A percentile compares a stretch with the other conserved stretches of the same genome.
phyloP scores from a whole-genome alignment of 2,888 invertebrate genomes.

The Priocnemis perturbator region DNA sequence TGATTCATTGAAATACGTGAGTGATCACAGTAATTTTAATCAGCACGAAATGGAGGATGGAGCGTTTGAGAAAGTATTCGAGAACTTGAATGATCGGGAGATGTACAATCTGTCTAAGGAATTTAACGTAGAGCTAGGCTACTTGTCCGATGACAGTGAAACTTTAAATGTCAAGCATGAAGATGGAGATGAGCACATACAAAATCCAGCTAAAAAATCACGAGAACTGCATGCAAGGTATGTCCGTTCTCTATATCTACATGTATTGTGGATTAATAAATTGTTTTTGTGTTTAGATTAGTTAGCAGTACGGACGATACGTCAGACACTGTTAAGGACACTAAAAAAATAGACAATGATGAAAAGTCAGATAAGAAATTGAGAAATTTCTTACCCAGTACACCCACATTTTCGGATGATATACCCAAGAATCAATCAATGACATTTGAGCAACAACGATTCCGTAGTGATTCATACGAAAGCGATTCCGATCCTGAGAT shows the following conservation, averaged over 20 bases:
- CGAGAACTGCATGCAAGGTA: conserved; percentile 66
- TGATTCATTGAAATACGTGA: background rate
- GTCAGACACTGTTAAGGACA: background rate
- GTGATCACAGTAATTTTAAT: conserved; percentile 15
- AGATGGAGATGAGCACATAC: conserved; percentile 7
- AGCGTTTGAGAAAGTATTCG: conserved; percentile 7
- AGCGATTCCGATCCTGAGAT: conserved; percentile 44
- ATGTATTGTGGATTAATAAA: conserved; percentile 3
- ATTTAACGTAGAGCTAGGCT: conserved; percentile 48
- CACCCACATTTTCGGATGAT: conserved; percentile 24
- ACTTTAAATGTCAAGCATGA: conserved; percentile 25
- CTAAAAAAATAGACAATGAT: conserved; percentile 1
- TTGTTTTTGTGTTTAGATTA: conserved; percentile 46
- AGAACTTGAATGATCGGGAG: conserved; percentile 33
- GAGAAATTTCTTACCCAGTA: conserved; percentile 13
- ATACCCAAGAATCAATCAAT: conserved; percentile 24
- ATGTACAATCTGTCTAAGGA: conserved; percentile 47
- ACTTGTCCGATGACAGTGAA: conserved; percentile 52
- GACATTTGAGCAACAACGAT: conserved; percentile 9
- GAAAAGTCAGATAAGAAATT: conserved; percentile 25
- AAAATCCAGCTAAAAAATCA: conserved; percentile 49
- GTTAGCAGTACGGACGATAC: conserved; percentile 37
- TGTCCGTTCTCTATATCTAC: conserved; percentile 26
- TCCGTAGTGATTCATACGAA: conserved; percentile 25
- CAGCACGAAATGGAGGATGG: conserved; percentile 5